A percentile compares a stretch with the other conserved stretches of the same genome.
These are phyloP conservation scores for Muscicapa adusta DNA, from an alignment of 2,113 vertebrate species.

Conservation along the genomic window DNA sequence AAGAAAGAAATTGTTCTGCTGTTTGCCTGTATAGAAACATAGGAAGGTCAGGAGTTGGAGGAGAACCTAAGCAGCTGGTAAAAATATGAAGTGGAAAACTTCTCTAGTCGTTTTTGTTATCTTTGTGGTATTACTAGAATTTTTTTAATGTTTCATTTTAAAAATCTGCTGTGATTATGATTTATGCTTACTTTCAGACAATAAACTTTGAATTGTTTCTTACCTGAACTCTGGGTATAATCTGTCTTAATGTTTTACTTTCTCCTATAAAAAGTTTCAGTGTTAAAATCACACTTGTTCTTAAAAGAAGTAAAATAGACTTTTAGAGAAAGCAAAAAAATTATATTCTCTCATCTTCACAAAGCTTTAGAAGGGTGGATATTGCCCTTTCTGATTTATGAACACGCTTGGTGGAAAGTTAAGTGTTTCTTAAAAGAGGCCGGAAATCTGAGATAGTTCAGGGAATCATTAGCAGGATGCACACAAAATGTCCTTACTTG, in stretches of 20 bases:
- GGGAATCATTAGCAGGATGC: background rate
- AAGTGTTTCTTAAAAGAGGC: background rate
- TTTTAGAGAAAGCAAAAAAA: background rate
- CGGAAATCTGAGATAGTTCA: background rate
- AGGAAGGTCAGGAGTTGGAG: background rate
- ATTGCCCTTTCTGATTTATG: background rate
- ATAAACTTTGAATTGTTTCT: background rate
- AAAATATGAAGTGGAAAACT: background rate
- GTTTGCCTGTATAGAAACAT: background rate
- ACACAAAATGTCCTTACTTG: background rate
- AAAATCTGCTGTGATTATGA: background rate
- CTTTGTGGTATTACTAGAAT: background rate
- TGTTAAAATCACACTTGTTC: background rate
- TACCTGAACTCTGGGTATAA: background rate
- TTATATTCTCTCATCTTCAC: background rate
- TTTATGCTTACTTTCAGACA: background rate
- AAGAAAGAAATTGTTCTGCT: background rate
- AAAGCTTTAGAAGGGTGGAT: background rate
- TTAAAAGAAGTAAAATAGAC: background rate
- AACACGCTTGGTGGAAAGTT: background rate
- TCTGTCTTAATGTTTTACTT: background rate
- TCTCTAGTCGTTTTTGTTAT: background rate
- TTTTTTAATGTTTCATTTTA: background rate
- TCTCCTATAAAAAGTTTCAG: background rate
- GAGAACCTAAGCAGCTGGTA: background rate